Percentiles rank a stretch among this genome's conserved stretches.
These are phyloP conservation scores for Crioceris asparagi DNA, from an alignment of 2,888 invertebrate genomes.

Conservation along the genomic window DNA sequence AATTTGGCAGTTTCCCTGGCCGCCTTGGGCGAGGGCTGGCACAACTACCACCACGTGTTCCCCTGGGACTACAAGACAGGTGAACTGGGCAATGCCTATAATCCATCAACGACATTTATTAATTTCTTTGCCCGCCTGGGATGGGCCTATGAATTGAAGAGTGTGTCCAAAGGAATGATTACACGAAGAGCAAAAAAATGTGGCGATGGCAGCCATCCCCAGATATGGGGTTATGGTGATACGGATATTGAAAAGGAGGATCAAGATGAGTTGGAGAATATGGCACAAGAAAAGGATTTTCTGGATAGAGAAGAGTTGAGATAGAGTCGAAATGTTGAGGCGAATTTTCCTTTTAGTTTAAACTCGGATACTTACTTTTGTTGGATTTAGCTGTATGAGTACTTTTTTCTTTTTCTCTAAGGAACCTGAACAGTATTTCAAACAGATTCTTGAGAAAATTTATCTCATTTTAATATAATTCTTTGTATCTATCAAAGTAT, in stretches of 20 bases:
- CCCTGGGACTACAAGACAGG: constrained; percentile 48
- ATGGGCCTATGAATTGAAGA: constrained; percentile 70
- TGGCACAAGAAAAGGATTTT: constrained; percentile 37
- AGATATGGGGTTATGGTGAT: constrained; percentile 56
- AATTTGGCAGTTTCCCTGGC: constrained; percentile 62
- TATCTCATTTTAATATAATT: no score
- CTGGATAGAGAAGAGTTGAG: no score
- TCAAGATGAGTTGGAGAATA: constrained; percentile 42
- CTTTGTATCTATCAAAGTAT: no score
- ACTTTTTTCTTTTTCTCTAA: no score
- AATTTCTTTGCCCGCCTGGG: constrained; percentile 69
- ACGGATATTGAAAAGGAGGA: constrained; percentile 46
- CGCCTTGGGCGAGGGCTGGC: constrained; percentile 73
- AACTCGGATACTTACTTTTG: no score
- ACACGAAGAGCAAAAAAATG: constrained; percentile 44
- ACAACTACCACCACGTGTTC: constrained; percentile 74
- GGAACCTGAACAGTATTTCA: no score
- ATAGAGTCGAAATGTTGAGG: no score
- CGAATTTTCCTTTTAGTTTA: no score
- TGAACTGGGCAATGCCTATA: constrained; percentile 41
- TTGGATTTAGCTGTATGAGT: no score
- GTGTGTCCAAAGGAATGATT: constrained; percentile 48
- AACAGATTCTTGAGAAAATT: no score
- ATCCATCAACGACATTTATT: constrained; percentile 71
- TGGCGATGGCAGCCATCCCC: constrained; percentile 47